Percentiles rank a stretch among this genome's conserved stretches.
phyloP scores from a whole-genome alignment of 2,113 vertebrate species.

The Cercopithecus mona region DNA sequence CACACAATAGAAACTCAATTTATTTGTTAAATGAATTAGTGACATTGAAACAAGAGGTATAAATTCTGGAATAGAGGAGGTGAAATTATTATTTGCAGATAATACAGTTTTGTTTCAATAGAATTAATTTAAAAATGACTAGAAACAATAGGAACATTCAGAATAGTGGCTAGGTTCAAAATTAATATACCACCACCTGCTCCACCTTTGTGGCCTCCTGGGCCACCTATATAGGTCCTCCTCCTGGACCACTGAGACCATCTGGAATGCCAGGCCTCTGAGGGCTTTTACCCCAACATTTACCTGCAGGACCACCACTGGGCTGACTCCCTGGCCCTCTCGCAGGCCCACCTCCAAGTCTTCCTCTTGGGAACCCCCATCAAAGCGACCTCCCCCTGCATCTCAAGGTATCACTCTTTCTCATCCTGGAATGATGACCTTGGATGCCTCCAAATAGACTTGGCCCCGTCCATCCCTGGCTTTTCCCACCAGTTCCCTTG shows the following conservation, averaged over 20 bases:
- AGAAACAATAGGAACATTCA: background rate
- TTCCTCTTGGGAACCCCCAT: no score
- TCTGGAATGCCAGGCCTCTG: no score
- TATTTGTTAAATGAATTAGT: background rate
- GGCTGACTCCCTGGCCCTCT: no score
- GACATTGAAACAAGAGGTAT: background rate
- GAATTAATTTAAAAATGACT: background rate
- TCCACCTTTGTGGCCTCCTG: no score
- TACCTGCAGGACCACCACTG: no score
- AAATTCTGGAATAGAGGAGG: background rate
- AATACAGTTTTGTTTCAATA: background rate
- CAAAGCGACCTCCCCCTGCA: no score
- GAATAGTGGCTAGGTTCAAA: background rate
- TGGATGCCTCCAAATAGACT: constrained; percentile 87
- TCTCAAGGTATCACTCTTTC: constrained; percentile 93
- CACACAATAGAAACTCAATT: background rate
- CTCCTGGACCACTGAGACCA: no score
- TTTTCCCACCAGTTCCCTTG: constrained; percentile 91
- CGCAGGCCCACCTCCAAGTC: no score
- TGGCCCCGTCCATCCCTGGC: constrained; percentile 85
- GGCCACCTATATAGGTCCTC: no score
- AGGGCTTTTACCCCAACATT: no score
- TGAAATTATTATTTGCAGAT: background rate
- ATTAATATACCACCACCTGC: background rate
- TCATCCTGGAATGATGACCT: constrained; percentile 90